Conservation (phyloP, 2,797 vertebrate species). For the Trachops cirrhosus region DNA sequence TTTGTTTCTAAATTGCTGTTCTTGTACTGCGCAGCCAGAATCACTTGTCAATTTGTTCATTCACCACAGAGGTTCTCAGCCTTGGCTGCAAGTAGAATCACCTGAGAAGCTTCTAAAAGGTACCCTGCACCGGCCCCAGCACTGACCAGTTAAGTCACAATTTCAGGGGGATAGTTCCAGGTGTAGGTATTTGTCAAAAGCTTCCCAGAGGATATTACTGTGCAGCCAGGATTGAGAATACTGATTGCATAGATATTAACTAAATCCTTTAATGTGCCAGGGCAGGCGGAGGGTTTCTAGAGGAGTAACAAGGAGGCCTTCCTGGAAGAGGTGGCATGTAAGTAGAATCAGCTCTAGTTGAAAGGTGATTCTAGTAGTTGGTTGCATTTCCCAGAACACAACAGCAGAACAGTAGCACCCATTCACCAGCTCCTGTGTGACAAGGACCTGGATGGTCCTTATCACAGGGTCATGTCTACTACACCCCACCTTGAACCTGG, state of each 20-base stretch:
- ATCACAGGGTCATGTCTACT: neutral
- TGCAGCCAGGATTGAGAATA: neutral
- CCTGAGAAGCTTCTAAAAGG: neutral
- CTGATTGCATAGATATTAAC: neutral
- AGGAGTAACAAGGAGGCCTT: neutral
- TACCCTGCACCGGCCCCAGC: fast-evolving
- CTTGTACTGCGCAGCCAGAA: neutral
- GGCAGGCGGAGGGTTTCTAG: neutral
- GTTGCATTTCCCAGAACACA: neutral
- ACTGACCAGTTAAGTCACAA: neutral
- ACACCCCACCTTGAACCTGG: neutral
- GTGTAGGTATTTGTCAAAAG: neutral
- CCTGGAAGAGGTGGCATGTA: neutral
- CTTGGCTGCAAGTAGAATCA: neutral
- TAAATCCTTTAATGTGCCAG: neutral
- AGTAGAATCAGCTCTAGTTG: too few relatives aligned
- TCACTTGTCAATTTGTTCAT: neutral
- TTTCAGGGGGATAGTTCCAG: neutral
- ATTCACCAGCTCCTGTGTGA: neutral
- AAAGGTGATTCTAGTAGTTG: too few relatives aligned
- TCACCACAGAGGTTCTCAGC: neutral
- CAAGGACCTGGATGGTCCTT: too few relatives aligned
- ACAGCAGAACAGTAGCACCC: too few relatives aligned
- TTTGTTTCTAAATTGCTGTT: neutral
- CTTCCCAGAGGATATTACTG: neutral